Base-by-base conservation (phyloP, 2,888 invertebrate genomes). In the Trisateles emortualis region DNA sequence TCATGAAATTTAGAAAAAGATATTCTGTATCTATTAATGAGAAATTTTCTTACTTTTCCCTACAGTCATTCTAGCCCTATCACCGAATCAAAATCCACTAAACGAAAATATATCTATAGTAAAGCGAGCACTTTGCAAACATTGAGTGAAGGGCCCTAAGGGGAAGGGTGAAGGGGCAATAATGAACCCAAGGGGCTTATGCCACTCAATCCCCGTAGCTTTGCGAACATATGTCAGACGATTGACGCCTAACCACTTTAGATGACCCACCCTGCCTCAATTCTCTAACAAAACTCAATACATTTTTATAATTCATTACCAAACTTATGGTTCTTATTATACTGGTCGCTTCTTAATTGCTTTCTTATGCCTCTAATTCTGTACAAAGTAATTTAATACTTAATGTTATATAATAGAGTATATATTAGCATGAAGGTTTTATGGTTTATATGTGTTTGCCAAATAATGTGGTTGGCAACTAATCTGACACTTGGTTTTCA, bases 161-260 rank as follows among this genome's bases (percentile, higher is more conserved):
- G 73, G 78, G 79, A 83, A 82, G 83, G 84, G 80, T 78, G 82
- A 84, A 83, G 81, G 82, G 80, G 76, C 84, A 87, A 87, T 90
- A 90, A 90, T 90, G 86, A 87, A 82, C 83, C 84, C 83, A 83
- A 84, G 84, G 86, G 87, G 90, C 87, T 90, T 90, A 88, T 81
- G 82, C 83, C 87, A 87, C 86, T 88, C 89, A 79, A 86, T 84
- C 86, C 87, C 88, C 79, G 79, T 86, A 79, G 78, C 81, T 74
- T 78, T 68, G 79, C 73, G 77, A 88, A 86, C 90, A 89, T 90
- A 91, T 90, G 90, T 90, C 90, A 86, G 78, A 71, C 83, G 75
- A 76, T 78, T 73, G 60, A 72, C 56, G 49, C 53, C 55, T 70
- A 62, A 70, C 83, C 80, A 75, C 48, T 51, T 19, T 57, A 52